These are phyloP conservation scores for Trissolcus japonicus DNA, from an alignment of 2,888 invertebrate species.

Conservation along the genomic window DNA sequence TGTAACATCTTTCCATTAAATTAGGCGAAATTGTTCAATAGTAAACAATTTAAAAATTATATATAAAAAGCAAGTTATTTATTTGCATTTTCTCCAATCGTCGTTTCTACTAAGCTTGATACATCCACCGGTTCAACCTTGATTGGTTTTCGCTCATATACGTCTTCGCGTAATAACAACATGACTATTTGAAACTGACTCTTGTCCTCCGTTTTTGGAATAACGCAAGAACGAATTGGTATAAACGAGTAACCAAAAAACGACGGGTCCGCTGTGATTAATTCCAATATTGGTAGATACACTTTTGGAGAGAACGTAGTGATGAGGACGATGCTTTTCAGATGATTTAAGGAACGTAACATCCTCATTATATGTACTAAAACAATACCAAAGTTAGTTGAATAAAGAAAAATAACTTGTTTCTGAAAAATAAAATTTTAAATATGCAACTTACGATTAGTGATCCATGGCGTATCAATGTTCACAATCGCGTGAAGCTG, in stretches of 20 bases:
- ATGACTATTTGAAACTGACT: conserved; percentile 32
- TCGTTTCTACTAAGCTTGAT: conserved; percentile 13
- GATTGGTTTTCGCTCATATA: conserved; percentile 28
- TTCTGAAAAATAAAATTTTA: neutral
- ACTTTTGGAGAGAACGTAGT: conserved; percentile 37
- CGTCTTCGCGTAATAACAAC: conserved; percentile 30
- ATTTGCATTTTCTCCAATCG: no score
- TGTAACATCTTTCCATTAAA: no score
- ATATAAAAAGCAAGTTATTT: no score
- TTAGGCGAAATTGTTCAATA: no score
- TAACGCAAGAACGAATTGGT: conserved; percentile 27
- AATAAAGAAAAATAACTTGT: neutral
- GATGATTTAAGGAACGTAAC: conserved; percentile 9
- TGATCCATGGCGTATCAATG: conserved; percentile 20
- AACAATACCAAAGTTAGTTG: no score
- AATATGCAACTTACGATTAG: conserved; percentile 25
- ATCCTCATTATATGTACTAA: conserved; percentile 22
- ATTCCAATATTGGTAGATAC: conserved; percentile 32
- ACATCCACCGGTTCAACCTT: conserved; percentile 25
- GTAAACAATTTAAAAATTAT: no score
- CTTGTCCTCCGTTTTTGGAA: conserved; percentile 12
- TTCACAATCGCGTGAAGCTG: conserved; percentile 24
- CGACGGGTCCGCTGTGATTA: conserved; percentile 15
- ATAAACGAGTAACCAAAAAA: conserved; percentile 30
- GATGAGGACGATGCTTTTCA: conserved; percentile 26